Percentiles rank a stretch among this genome's conserved stretches.
These are phyloP conservation scores for Conistra vaccinii DNA, from an alignment of 2,888 invertebrate species.

Conservation along the genomic window DNA sequence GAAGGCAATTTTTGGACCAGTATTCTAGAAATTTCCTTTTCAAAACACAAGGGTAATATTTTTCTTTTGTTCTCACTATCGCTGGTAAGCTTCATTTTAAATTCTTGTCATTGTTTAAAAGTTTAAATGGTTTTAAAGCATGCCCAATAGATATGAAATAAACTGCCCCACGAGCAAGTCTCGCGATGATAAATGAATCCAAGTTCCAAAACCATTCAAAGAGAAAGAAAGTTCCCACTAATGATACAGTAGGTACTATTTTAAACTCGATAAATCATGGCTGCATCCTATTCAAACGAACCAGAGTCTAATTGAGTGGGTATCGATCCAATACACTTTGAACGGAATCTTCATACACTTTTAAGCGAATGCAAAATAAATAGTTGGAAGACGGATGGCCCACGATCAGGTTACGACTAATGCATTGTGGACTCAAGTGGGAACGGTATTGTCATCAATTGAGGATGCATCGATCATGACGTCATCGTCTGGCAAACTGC, in stretches of 20 bases:
- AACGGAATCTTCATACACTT: conserved; percentile 50
- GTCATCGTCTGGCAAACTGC: conserved; percentile 44
- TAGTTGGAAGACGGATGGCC: conserved; percentile 61
- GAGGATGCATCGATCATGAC: conserved; percentile 68
- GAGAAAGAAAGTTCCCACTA: conserved; percentile 56
- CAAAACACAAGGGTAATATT: neutral
- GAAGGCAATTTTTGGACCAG: neutral
- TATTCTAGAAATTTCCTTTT: neutral
- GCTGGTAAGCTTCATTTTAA: neutral
- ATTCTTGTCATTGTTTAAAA: conserved; percentile 28
- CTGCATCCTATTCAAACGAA: conserved; percentile 42
- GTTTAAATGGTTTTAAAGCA: neutral
- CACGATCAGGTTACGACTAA: conserved; percentile 66
- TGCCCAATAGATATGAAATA: conserved; percentile 43
- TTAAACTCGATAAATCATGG: conserved; percentile 58
- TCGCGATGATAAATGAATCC: conserved; percentile 52
- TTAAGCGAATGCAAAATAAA: conserved; percentile 65
- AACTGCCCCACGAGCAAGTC: conserved; percentile 30
- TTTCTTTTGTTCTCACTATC: neutral
- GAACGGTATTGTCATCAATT: conserved; percentile 49
- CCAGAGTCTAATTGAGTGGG: conserved; percentile 49
- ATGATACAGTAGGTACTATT: conserved; percentile 59
- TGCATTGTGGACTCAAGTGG: conserved; percentile 61
- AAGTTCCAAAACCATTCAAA: conserved; percentile 40
- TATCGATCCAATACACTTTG: conserved; percentile 52